Conservation (phyloP, 2,888 invertebrate genomes). For the Leptopilina myrica region DNA sequence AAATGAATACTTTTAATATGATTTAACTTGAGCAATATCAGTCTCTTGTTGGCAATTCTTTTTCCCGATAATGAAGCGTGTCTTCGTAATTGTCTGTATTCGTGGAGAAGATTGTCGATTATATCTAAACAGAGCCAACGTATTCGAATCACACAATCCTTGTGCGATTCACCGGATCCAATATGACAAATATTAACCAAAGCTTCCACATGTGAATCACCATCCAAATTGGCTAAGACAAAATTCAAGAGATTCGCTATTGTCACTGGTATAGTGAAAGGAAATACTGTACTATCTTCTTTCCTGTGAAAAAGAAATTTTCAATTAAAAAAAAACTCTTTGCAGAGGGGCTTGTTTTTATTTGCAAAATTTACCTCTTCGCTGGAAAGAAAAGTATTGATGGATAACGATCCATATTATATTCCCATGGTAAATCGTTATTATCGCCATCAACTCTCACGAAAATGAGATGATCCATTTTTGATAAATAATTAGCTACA, state of each 20-base stretch:
- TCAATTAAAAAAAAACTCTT: background rate
- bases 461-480: conserved; percentile 79
- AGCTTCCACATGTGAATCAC: conserved; percentile 71
- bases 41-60: conserved; percentile 49
- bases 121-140: conserved; percentile 71
- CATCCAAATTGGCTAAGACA: conserved; percentile 83
- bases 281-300: conserved; percentile 85
- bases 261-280: conserved; percentile 81
- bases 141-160: conserved; percentile 68
- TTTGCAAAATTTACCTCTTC: conserved; percentile 75
- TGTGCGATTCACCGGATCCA: conserved; percentile 67
- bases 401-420: conserved; percentile 87
- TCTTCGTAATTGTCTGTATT: conserved; percentile 66
- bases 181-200: conserved; percentile 70
- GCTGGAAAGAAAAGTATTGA: conserved; percentile 89
- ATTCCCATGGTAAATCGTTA: conserved; percentile 93
- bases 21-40: conserved; percentile 68
- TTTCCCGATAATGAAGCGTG: conserved; percentile 47
- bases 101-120: conserved; percentile 66
- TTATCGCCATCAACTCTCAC: conserved; percentile 88
- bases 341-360: too few relatives aligned
- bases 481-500: conserved; percentile 81
- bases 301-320: conserved; percentile 77
- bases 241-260: conserved; percentile 84
- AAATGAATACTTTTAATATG: conserved; percentile 70